Evolutionary conservation across 2,113 vertebrate genomes (phyloP), one percentile per base, ranked within the genome.

Genomic region (Paramormyrops kingsleyae): DNA sequence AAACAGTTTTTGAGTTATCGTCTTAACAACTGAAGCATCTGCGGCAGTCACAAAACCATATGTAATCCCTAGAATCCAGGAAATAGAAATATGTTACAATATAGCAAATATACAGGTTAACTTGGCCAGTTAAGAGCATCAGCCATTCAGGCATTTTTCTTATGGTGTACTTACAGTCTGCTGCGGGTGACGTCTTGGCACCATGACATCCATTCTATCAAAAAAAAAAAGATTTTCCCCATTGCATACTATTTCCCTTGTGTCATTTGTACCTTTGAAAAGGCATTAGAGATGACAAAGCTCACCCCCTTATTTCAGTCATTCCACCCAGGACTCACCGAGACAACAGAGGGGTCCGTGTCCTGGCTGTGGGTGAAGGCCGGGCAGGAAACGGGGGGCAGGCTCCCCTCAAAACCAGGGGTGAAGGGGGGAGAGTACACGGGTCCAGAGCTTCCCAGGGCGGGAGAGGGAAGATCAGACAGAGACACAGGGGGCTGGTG

Each of bases 181-280:
- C 92, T 93, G 96, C 94, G 92, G 97, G 97, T 86, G 74, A 19
- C 13, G 95, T 96, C 94, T 96, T 96, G 91, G 95, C 94, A 95
- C 96, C 93, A 66, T 96, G 96, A 91, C 97, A 96, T 91, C 98
- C 98, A 0, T 98, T 99, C 98, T 99, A 93, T 66, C 92, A 94
- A 89, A 94, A 93, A 92, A 86, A 88, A 53, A 24, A 90, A 53
- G 2, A 50, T 50, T 44, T 13, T 52, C 47, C 24, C 47, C 24
- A 85, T 12, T 5, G 2, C 44, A 27, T 44, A 7, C 24, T 47
- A 85, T 85, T 85, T 85, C 10, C 42, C 83, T 85, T 31, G 62
- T 21, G 4, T n/a, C 7, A 49, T 49, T 21, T 12, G 9, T 15
- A 27, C 47, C 39, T 87, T 49, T 50, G 5, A 24, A 52, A 52